phyloP scores from a whole-genome alignment of 2,113 vertebrate genomes.

The Halichoeres trimaculatus region DNA sequence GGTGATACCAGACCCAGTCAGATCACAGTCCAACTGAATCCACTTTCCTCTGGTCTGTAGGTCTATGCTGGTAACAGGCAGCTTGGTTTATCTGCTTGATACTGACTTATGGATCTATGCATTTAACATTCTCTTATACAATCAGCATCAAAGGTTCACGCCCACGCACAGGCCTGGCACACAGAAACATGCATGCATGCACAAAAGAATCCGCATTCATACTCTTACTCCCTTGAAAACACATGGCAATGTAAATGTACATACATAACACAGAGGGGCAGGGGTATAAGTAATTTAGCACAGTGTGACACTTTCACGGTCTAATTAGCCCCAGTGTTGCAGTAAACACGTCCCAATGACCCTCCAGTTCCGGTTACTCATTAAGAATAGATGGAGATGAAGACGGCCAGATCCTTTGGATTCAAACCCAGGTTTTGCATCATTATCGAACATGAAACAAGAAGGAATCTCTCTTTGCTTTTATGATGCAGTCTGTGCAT shows the following conservation, averaged over 20 bases:
- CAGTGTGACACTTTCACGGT: constrained; percentile 78
- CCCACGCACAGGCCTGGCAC: constrained; percentile 49
- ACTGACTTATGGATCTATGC: constrained; percentile 48
- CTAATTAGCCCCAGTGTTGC: constrained; percentile 76
- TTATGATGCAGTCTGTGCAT: not conserved
- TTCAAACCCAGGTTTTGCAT: not conserved
- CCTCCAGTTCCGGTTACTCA: constrained; percentile 69
- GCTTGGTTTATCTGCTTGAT: constrained; percentile 40
- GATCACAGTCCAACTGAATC: constrained; percentile 22
- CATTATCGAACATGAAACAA: not conserved
- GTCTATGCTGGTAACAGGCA: not conserved
- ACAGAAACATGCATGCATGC: constrained; percentile 46
- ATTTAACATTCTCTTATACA: constrained; percentile 61
- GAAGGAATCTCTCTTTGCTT: not conserved
- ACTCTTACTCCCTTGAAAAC: constrained; percentile 15
- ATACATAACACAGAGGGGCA: constrained; percentile 40
- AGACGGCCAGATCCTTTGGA: constrained; percentile 47
- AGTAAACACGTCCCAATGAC: constrained; percentile 77
- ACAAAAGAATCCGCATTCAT: constrained; percentile 20
- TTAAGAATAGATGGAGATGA: constrained; percentile 67
- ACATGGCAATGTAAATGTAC: not conserved
- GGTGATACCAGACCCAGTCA: constrained; percentile 36
- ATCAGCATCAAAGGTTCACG: constrained; percentile 56
- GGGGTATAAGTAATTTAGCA: constrained; percentile 75
- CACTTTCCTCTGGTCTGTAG: not conserved